A percentile compares a stretch with the other conserved stretches of the same genome.
phyloP scores from a whole-genome alignment of 2,113 vertebrate species.

The Pseudopipra pipra region DNA sequence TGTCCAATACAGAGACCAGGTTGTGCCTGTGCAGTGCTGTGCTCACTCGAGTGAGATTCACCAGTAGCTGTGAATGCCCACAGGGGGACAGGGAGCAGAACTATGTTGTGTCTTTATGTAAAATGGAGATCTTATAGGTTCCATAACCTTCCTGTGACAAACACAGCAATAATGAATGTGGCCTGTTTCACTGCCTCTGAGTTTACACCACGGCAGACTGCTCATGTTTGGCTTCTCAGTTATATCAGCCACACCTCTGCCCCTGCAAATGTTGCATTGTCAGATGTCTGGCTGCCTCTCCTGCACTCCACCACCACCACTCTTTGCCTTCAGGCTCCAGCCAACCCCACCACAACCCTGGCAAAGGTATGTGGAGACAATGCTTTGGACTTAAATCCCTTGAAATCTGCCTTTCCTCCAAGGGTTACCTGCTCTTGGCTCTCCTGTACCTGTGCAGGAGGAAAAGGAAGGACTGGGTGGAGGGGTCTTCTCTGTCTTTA shows the following conservation, averaged over 20 bases:
- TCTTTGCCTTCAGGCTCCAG: background rate
- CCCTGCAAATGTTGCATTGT: background rate
- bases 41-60: background rate
- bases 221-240: background rate
- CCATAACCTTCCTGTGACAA: background rate
- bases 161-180: background rate
- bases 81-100: rapidly evolving
- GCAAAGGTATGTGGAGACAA: background rate
- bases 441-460: background rate
- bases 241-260: background rate
- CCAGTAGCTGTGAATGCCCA: background rate
- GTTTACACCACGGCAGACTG: background rate
- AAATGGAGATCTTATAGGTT: background rate
- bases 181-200: background rate
- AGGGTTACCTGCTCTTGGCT: background rate
- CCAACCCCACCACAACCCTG: background rate
- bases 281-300: background rate
- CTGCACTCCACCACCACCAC: background rate
- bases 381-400: background rate
- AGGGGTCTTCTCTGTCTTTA: background rate
- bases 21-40: background rate
- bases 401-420: background rate
- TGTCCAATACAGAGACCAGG: background rate
- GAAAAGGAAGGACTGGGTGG: background rate
- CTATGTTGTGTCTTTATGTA: rapidly evolving